Evolutionary conservation across 2,888 invertebrate species (phyloP).

Genomic region (Tuberolachnus salignus): DNA sequence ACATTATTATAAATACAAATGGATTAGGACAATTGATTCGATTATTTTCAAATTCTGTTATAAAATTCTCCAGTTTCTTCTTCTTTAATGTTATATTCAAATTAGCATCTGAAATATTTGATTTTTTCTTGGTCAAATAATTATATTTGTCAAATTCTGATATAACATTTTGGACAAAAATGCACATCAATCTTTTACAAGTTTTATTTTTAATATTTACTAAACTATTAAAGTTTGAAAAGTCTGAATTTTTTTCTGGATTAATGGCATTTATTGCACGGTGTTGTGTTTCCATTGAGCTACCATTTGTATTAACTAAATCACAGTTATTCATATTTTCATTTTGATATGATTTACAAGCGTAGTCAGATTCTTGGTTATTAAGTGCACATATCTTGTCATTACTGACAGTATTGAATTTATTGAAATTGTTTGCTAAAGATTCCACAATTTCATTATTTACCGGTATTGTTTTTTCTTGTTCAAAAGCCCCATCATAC

Average conservation of each 20-base stretch:
- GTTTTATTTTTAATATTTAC: neutral
- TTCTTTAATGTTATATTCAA: slow-evolving; percentile 46
- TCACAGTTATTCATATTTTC: neutral
- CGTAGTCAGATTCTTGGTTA: neutral
- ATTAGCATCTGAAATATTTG: slow-evolving; percentile 18
- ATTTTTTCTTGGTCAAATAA: neutral
- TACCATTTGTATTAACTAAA: neutral
- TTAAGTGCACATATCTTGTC: neutral
- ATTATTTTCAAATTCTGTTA: slow-evolving; percentile 58
- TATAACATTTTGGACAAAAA: slow-evolving; percentile 23
- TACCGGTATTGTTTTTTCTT: neutral
- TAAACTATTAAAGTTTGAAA: too few species aligned
- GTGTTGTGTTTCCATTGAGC: neutral
- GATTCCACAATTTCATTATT: neutral
- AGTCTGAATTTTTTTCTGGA: too few species aligned
- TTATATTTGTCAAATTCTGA: slow-evolving; percentile 15
- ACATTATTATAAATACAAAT: neutral
- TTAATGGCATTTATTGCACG: neutral
- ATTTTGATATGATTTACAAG: neutral
- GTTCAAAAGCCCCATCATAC: neutral
- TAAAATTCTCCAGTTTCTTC: slow-evolving; percentile 54
- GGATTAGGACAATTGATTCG: slow-evolving; percentile 59
- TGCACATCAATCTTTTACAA: neutral
- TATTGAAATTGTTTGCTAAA: slow-evolving; percentile 2
- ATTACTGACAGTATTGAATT: neutral